A percentile compares a stretch with the other conserved stretches of the same genome.
Evolutionary conservation across 2,797 vertebrate species (phyloP).

Genomic region (Poeciliopsis presidionis): DNA sequence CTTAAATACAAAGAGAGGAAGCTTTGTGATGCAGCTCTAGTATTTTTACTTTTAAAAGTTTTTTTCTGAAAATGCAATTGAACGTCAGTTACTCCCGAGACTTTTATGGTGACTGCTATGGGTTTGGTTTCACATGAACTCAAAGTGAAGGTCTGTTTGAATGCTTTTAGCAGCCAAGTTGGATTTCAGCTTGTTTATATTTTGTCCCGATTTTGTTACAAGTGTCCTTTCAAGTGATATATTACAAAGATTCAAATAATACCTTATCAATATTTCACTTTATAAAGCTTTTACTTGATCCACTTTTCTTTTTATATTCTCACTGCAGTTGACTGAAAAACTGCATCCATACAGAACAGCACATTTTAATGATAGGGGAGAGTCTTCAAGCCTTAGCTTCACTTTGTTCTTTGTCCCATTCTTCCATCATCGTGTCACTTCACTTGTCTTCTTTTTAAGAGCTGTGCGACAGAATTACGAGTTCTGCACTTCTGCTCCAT

Average conservation of each 20-base stretch:
- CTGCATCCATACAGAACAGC: neutral
- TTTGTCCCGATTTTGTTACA: neutral
- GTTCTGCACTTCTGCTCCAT: neutral
- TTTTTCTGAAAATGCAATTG: neutral
- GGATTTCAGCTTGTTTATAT: neutral
- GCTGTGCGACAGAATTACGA: neutral
- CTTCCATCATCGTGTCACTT: neutral
- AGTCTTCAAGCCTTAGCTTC: neutral
- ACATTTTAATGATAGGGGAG: neutral
- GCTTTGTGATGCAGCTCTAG: neutral
- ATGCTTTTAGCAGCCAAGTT: neutral
- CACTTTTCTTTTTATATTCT: neutral
- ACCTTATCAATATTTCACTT: neutral
- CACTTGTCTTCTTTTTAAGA: neutral
- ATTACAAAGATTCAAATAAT: neutral
- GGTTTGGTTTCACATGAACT: neutral
- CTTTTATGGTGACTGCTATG: neutral
- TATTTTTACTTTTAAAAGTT: neutral
- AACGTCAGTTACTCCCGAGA: neutral
- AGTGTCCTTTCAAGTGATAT: neutral
- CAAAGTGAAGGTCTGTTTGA: neutral
- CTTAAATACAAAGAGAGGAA: neutral
- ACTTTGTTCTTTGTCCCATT: neutral
- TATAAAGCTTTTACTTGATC: neutral
- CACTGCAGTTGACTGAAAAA: neutral